Evolutionary conservation across 2,113 vertebrate species (phyloP).

Genomic region (Ursus arctos): DNA sequence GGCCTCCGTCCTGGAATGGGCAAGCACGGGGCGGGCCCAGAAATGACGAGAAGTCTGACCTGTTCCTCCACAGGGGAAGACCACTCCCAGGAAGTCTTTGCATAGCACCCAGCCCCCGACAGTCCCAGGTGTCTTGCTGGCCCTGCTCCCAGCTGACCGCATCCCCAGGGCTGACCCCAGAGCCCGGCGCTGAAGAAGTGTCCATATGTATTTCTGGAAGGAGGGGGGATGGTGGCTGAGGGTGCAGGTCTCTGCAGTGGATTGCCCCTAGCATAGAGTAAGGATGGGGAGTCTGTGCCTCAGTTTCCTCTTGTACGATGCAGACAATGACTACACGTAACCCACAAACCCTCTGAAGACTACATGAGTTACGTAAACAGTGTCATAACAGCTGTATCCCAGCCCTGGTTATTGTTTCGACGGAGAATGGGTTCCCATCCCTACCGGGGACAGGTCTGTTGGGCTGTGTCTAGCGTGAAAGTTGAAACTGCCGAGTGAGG

Average conservation of each 20-base stretch:
- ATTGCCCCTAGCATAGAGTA: background rate
- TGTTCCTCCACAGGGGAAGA: background rate
- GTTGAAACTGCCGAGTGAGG: background rate
- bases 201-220: background rate
- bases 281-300: no score
- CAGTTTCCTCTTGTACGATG: no score
- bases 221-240: background rate
- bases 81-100: background rate
- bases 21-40: background rate
- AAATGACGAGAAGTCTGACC: background rate
- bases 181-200: background rate
- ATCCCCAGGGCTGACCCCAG: background rate
- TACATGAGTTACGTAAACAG: background rate
- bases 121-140: background rate
- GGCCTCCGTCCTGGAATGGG: background rate
- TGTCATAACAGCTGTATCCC: background rate
- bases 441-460: background rate
- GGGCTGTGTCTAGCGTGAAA: background rate
- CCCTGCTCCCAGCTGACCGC: background rate
- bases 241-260: rapidly evolving
- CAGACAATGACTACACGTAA: background rate
- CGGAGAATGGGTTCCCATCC: background rate
- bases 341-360: background rate
- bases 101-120: no score
- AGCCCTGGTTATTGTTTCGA: background rate